Evolutionary conservation across 2,797 vertebrate genomes (phyloP), one percentile per base, ranked within the genome.

Genomic region (Siniperca scherzeri): DNA sequence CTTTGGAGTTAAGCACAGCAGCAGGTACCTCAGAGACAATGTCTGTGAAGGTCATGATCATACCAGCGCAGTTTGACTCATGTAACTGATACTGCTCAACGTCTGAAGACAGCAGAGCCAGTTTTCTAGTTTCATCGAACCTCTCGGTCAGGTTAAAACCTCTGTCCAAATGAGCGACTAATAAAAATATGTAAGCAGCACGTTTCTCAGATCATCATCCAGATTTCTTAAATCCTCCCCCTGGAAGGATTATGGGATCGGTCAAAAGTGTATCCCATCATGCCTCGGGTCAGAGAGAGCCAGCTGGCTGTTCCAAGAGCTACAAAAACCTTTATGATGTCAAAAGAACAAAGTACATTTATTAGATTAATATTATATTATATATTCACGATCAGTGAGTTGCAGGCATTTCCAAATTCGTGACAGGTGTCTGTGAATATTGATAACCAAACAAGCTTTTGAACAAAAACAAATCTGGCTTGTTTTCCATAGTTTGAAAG

Each of bases 391-490:
- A 64, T 56, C 27, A 46, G 30, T 22, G 25, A 72, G 64, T 46
- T 42, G n/a, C 21, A 33, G 27, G 2, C 13, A 40, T 46, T 40
- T 70, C 36, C 30, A 30, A 19, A 74, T 48, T 38, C 1, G 7
- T 56, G 70, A 21, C 62, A 83, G 71, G 69, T 30, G 57, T 81
- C 88, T 75, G 50, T 57, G 62, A 64, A 68, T 33, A 38, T 36
- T 38, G n/a, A 74, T 46, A 66, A 36, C 16, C 50, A 67, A 78
- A 81, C 6, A 57, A 64, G 44, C 33, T 2, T 60, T 70, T 40
- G 10, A 72, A 72, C n/a, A 44, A 73, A 82, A 86, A 64, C 66
- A 80, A 90, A 77, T 33, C 5, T 66, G 67, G 48, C 33, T 74
- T 62, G 16, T 52, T 80, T 14, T 12, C 12, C n/a, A 12, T 27